Evolutionary conservation across 2,797 vertebrate species (phyloP).

Genomic region (Alexandromys oeconomus): DNA sequence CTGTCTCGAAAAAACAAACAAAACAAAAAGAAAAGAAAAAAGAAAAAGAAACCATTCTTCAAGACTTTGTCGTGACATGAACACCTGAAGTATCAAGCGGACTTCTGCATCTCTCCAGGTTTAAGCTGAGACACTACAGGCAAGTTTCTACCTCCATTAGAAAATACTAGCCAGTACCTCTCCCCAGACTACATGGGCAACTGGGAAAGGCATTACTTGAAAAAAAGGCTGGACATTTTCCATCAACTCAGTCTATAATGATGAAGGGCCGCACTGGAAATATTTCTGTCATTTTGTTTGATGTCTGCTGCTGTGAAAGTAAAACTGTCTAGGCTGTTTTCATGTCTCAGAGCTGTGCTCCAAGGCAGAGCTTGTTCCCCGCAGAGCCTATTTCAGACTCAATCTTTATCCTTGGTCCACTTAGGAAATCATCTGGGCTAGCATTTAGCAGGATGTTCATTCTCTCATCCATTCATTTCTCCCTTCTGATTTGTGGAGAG

Average conservation of each 20-base stretch:
- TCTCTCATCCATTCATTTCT: background rate
- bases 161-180: constrained; percentile 25
- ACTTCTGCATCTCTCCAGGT: constrained; percentile 21
- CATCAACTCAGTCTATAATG: constrained; percentile 9
- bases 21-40: no score
- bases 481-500: background rate
- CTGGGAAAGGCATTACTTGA: background rate
- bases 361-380: background rate
- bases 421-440: background rate
- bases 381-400: background rate
- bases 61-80: background rate
- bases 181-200: background rate
- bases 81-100: background rate
- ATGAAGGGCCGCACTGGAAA: constrained; percentile 39
- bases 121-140: background rate
- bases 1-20: no score
- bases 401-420: background rate
- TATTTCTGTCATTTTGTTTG: constrained; percentile 58
- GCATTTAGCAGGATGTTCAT: background rate
- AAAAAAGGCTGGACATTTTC: background rate
- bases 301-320: constrained; percentile 31
- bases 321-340: background rate
- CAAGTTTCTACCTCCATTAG: constrained; percentile 41
- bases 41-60: background rate
- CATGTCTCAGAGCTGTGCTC: background rate